A percentile compares a stretch with the other conserved stretches of the same genome.
phyloP scores from a whole-genome alignment of 2,888 invertebrate species.

The Mongoloraphidia duomilia region DNA sequence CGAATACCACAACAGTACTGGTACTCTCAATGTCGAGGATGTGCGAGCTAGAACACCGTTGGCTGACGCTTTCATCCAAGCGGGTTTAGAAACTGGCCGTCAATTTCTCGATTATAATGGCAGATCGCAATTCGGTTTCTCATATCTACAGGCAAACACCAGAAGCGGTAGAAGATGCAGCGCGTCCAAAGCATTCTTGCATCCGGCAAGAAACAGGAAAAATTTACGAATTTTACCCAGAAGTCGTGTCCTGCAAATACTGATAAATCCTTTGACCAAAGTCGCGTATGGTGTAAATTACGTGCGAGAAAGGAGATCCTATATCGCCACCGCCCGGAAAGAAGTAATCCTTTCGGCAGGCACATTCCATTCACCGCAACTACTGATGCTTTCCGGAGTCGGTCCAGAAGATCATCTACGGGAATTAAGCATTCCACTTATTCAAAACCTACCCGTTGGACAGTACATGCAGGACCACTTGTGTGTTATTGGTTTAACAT shows the following conservation, averaged over 20 bases:
- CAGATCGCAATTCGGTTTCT: conserved; percentile 46
- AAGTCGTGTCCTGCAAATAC: conserved; percentile 46
- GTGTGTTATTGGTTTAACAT: conserved; percentile 18
- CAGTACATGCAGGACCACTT: conserved; percentile 17
- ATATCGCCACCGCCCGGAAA: conserved; percentile 26
- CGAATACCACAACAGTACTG: conserved; percentile 28
- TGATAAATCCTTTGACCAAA: conserved; percentile 48
- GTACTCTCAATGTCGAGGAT: conserved; percentile 30
- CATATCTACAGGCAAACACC: conserved; percentile 47
- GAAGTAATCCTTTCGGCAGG: conserved; percentile 40
- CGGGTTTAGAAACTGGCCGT: conserved; percentile 50
- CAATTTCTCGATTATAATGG: conserved; percentile 55
- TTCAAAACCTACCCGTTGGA: conserved; percentile 26
- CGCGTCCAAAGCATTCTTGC: conserved; percentile 47
- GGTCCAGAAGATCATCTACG: conserved; percentile 26
- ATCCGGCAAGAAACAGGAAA: conserved; percentile 38
- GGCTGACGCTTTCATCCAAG: conserved; percentile 40
- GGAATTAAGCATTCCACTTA: conserved; percentile 21
- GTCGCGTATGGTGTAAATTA: conserved; percentile 55
- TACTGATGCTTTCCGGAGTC: conserved; percentile 41
- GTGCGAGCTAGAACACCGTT: conserved; percentile 31
- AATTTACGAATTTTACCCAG: conserved; percentile 56
- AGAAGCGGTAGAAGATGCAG: conserved; percentile 47
- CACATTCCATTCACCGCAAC: conserved; percentile 42
- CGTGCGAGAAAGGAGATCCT: conserved; percentile 29